Base-by-base conservation (phyloP, 2,888 invertebrate species). In the Apodemia duryi region DNA sequence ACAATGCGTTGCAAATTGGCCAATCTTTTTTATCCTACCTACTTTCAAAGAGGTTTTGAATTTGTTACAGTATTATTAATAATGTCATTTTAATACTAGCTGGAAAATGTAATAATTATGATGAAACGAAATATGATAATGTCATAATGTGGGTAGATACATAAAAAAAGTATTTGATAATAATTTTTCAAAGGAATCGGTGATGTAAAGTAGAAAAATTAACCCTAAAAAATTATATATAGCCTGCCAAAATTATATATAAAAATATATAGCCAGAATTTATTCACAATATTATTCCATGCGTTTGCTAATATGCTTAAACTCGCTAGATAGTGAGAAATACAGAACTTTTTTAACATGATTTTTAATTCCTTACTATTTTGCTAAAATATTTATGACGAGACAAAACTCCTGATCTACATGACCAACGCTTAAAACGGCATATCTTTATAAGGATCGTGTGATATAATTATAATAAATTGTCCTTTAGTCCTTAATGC, bases 371-470 rank as follows among this genome's bases (percentile, higher is more conserved):
- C 65, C 65, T 68, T 64, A 67, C 64, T 68, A 67, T 69, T 71
- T 61, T 66, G 66, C 65, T 67, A 66, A 68, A 54, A 52, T 70
- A 67, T 69, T 68, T 67, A 66, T 70, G 54, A 63, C 67, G 32
- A 65, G 43, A 49, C 62, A 65, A 43, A 61, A 49, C 41, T 63
- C 28, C 66, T 82, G 83, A 84, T 83, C 76, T 80, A 85, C 77
- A 78, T 81, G 91, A 91, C 91, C 91, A 91, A 91, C 86, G 89
- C 91, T 91, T 90, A 79, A 76, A 82, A 84, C 85, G 84, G 90
- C 91, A 91, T 91, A 91, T 91, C 89, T 88, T 82, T 86, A 70
- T 86, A 91, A 91, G 91, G 85, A 85, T 84, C 85, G 90, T 91
- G 91, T 91, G 91, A 91, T 91, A 90, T 90, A 87, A 87, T 83